Percentiles rank a stretch among this genome's conserved stretches.
Conservation (phyloP, 2,797 vertebrate species). For the Glyptemys insculpta region DNA sequence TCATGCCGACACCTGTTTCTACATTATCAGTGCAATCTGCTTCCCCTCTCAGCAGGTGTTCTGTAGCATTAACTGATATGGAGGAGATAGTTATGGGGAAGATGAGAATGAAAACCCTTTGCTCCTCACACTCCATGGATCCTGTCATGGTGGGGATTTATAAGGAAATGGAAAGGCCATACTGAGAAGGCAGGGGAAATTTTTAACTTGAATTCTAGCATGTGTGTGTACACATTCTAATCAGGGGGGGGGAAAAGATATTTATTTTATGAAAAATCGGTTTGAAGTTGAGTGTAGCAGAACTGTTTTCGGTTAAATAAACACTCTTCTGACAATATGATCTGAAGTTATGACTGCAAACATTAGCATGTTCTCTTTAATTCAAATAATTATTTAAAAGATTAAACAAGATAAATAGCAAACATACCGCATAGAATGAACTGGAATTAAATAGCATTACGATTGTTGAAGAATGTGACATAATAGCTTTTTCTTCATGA, state of each 20-base stretch:
- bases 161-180: neutral
- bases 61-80: neutral
- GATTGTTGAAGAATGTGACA: neutral
- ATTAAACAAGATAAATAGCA: neutral
- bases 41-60: rapidly evolving
- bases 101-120: neutral
- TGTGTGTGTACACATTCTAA: neutral
- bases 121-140: too few relatives aligned
- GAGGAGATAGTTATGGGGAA: neutral
- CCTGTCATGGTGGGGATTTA: too few relatives aligned
- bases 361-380: neutral
- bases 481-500: neutral
- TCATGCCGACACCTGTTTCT: neutral
- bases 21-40: neutral
- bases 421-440: rapidly evolving
- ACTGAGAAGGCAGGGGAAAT: too few relatives aligned
- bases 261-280: neutral
- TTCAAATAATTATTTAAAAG: neutral
- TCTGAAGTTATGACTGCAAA: neutral
- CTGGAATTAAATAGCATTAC: neutral
- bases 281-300: neutral
- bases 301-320: neutral
- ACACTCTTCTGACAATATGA: neutral
- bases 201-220: neutral
- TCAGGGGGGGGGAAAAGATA: neutral